These are phyloP conservation scores for Willowsia nigromaculata DNA, from an alignment of 2,888 invertebrate genomes.

Conservation along the genomic window DNA sequence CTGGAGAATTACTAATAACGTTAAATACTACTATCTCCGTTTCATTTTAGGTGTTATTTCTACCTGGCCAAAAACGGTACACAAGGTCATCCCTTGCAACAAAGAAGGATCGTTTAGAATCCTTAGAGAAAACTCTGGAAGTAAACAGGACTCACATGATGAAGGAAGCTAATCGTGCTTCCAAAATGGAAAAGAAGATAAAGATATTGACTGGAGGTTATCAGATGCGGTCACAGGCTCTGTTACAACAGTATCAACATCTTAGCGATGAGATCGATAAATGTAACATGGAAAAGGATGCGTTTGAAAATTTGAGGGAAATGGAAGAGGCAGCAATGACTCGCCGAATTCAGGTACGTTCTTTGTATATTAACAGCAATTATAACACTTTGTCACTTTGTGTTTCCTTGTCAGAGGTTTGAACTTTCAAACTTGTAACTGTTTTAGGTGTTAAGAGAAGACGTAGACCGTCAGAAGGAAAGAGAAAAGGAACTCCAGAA, in stretches of 20 bases:
- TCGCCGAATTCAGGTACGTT: slow-evolving; percentile 89
- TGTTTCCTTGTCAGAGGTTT: neutral
- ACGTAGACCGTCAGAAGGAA: slow-evolving; percentile 94
- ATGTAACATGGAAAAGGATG: slow-evolving; percentile 91
- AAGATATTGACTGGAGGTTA: slow-evolving; percentile 97
- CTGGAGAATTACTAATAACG: neutral
- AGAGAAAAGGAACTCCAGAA: slow-evolving; percentile 93
- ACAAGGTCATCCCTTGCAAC: slow-evolving; percentile 96
- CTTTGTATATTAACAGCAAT: neutral
- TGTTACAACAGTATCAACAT: slow-evolving; percentile 93
- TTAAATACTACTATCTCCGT: neutral
- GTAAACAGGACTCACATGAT: slow-evolving; percentile 98
- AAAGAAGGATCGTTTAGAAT: slow-evolving; percentile 97
- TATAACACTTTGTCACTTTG: neutral
- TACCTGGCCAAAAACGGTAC: slow-evolving; percentile 95
- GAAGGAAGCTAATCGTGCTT: slow-evolving; percentile 96
- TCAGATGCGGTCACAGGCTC: slow-evolving; percentile 89
- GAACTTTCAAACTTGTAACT: slow-evolving; percentile 80
- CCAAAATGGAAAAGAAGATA: slow-evolving; percentile 98
- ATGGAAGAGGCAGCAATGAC: slow-evolving; percentile 95
- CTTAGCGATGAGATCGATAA: slow-evolving; percentile 94
- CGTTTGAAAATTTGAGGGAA: slow-evolving; percentile 92
- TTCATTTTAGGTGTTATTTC: slow-evolving; percentile 86
- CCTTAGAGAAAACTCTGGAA: slow-evolving; percentile 94
- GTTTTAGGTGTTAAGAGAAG: slow-evolving; percentile 88